A percentile compares a stretch with the other conserved stretches of the same genome.
Evolutionary conservation across 2,113 vertebrate genomes (phyloP).

Genomic region (Centropristis striata): DNA sequence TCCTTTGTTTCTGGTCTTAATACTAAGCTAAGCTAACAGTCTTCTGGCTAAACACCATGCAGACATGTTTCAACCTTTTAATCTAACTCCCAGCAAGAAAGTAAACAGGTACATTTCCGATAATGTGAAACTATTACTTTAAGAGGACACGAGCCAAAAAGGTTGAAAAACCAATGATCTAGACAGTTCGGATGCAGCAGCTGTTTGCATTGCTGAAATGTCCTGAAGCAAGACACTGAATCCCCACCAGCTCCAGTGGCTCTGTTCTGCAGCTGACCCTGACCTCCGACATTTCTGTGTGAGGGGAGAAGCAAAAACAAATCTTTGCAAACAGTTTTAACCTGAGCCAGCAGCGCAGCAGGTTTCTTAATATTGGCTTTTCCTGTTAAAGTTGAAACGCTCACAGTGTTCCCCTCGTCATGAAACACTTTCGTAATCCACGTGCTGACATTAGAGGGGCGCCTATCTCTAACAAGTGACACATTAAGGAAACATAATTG

Average conservation of each 20-base stretch:
- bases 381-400: not conserved
- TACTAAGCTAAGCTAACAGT: slow-evolving; percentile 3
- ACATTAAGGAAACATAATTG: slow-evolving; percentile 44
- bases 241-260: not conserved
- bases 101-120: not conserved
- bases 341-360: not conserved
- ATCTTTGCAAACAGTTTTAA: slow-evolving; percentile 6
- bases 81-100: not conserved
- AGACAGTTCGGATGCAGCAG: not conserved
- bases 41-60: not conserved
- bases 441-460: slow-evolving; percentile 6
- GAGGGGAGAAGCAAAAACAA: not conserved
- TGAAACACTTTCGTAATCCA: slow-evolving; percentile 2
- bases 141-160: not conserved
- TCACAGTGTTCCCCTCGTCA: not conserved
- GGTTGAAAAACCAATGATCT: not conserved
- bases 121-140: not conserved
- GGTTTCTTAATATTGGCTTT: not conserved
- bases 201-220: not conserved
- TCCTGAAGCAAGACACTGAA: not conserved
- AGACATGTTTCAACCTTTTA: not conserved
- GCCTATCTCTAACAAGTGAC: slow-evolving; percentile 38
- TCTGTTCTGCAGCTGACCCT: slow-evolving; percentile 6
- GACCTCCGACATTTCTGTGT: not conserved
- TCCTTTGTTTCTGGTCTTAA: not conserved